Conservation (phyloP, 2,888 invertebrate species). For the Psococerastis gibbosa region DNA sequence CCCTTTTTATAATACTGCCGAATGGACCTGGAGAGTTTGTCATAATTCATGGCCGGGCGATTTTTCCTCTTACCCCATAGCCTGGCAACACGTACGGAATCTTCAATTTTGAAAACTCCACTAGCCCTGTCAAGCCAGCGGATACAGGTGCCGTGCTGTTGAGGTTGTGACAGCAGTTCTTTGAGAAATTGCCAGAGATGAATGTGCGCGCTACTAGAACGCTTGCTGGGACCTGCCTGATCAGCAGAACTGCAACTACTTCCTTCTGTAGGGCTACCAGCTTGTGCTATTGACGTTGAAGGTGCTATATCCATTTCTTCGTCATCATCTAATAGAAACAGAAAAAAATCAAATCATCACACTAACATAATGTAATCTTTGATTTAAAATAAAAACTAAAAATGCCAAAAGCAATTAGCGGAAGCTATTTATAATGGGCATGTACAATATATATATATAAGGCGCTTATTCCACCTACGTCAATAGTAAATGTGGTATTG, state of each 20-base stretch:
- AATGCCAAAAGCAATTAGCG: too few species aligned
- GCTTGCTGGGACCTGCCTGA: constrained; percentile 14
- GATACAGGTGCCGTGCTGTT: constrained; percentile 81
- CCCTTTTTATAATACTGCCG: constrained; percentile 99
- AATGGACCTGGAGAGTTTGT: constrained; percentile 92
- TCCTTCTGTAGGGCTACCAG: constrained; percentile 23
- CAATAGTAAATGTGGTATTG: too few species aligned
- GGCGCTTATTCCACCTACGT: too few species aligned
- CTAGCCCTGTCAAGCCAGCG: constrained; percentile 89
- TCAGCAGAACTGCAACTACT: constrained; percentile 16
- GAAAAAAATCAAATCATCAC: too few species aligned
- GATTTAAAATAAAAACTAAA: too few species aligned
- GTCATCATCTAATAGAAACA: constrained; percentile 33
- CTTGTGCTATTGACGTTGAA: constrained; percentile 20
- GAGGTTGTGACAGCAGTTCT: constrained; percentile 77
- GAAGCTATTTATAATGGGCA: too few species aligned
- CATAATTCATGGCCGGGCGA: constrained; percentile 98
- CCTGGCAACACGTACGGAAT: constrained; percentile 90
- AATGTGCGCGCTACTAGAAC: constrained; percentile 62
- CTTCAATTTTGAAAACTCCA: constrained; percentile 98
- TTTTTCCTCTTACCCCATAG: constrained; percentile 98
- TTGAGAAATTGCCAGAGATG: constrained; percentile 98
- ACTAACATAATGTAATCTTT: too few species aligned
- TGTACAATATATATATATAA: too few species aligned
- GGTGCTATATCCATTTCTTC: constrained; percentile 27